These are phyloP conservation scores for Eulemur coronatus DNA, from an alignment of 2,797 vertebrate species.

Conservation along the genomic window DNA sequence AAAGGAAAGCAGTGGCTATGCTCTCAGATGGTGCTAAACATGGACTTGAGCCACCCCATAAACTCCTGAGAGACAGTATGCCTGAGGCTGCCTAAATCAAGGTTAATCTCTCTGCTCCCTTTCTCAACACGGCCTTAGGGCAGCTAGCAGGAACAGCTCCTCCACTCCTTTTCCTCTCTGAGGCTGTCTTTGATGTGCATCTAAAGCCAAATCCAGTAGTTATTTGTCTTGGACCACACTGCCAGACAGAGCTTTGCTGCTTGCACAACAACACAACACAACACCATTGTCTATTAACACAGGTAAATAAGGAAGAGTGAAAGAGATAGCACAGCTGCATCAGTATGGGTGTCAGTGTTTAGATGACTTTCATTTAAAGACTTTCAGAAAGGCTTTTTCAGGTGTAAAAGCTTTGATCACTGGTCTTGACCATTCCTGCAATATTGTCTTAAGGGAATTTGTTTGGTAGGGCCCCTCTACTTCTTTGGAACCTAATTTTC, in stretches of 20 bases:
- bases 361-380: background rate
- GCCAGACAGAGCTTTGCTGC: background rate
- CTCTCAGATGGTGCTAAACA: background rate
- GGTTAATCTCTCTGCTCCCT: background rate
- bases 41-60: background rate
- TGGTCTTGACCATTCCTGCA: background rate
- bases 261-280: background rate
- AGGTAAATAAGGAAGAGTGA: background rate
- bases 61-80: background rate
- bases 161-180: background rate
- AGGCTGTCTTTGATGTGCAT: background rate
- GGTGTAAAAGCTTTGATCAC: background rate
- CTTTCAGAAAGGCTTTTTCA: background rate
- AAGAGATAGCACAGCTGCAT: background rate
- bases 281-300: background rate
- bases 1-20: background rate
- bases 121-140: background rate
- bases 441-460: background rate
- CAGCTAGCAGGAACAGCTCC: background rate
- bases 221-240: background rate
- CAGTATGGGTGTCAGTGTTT: rapidly evolving
- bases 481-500: slow-evolving; percentile 59
- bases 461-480: background rate
- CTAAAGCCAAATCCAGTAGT: background rate
- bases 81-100: background rate